Evolutionary conservation across 2,888 invertebrate species (phyloP), one percentile per base, ranked within the genome.

Genomic region (Timema podura): DNA sequence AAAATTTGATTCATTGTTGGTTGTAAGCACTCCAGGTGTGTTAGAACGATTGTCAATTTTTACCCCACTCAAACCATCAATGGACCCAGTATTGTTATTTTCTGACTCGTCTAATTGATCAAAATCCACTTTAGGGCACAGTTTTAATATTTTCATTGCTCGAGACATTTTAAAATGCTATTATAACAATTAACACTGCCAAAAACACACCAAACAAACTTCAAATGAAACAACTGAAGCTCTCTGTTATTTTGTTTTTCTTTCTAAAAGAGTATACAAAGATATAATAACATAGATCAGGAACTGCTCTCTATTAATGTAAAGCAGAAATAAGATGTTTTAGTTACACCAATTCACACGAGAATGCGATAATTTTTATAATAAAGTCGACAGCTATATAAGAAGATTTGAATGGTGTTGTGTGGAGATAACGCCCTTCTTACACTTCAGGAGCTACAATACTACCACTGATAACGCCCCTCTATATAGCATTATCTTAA

Each of bases 381-480:
- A 30, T 30, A 30, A 30, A 30, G 30, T 30, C 30, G 30, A 30
- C 30, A 30, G 30, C 30, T 30, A 30, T 30, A 30, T 30, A 30
- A 30, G 30, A 30, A 30, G 30, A 1, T 30, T 30, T 30, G 30
- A 30, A 30, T 54, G 54, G 54, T 1, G 13, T 7, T 54, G 13
- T 54, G n/a, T 54, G n/a, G 54, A 15, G 54, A 54, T 54, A 54
- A 16, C 16, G 54, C 54, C 54, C 54, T 30, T 30, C 30, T 30
- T 54, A 54, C n/a, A 11, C 11, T 15, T 54, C 54, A 54, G 54
- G 54, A 11, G n/a, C 54, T 54, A 3, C 16, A 54, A 54, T 15
- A 54, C n/a, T 15, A n/a, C 54, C 54, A 15, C 16, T 54, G 54
- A 54, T 54, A 54, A 54, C 54, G 7, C 54, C 54, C 54, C 54